Base-by-base conservation (phyloP, 2,113 vertebrate genomes). In the Notiomystis cincta region DNA sequence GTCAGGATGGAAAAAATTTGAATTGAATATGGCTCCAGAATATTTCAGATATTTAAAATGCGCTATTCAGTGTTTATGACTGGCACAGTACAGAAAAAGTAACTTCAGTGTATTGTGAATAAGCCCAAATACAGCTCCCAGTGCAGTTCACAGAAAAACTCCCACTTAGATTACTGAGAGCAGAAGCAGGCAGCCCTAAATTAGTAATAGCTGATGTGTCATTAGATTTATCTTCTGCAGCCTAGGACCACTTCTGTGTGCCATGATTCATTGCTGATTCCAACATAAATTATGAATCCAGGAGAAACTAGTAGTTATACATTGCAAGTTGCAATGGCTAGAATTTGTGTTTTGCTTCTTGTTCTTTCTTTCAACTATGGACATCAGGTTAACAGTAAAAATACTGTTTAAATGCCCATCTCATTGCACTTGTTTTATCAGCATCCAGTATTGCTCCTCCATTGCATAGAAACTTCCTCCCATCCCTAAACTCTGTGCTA, bases 161-260 rank as follows among this genome's bases (percentile, higher is more conserved):
- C 62, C 37, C 31, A 48, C 73, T 85, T 91, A 48, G 16, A 81
- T 86, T 91, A 91, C 66, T 64, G 61, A 77, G 57, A 84, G 24
- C 11, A 95, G 91, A 75, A 91, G 42, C 62, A 92, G 78, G 54
- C 51, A 93, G 54, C 31, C 61, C 76, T 95, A 95, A 97, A 92
- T 94, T 97, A 96, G 88, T 94, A 95, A 90, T 89, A 92, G 79
- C 48, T 96, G 79, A 89, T 88, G 69, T 92, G 76, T 64, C 96
- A 82, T 93, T 96, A 95, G 90, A 97, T 96, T 96, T 97, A 93
- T 94, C 83, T 94, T 93, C 92, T 93, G 69, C 76, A 92, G 84
- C 60, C 76, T 86, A 95, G 57, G 71, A 93, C 76, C 76, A 88
- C 81, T 93, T 94, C 67, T 76, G 15, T 11, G 25, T 84, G 75